phyloP scores from a whole-genome alignment of 2,888 invertebrate species.

The Branchipolynoe longqiensis region DNA sequence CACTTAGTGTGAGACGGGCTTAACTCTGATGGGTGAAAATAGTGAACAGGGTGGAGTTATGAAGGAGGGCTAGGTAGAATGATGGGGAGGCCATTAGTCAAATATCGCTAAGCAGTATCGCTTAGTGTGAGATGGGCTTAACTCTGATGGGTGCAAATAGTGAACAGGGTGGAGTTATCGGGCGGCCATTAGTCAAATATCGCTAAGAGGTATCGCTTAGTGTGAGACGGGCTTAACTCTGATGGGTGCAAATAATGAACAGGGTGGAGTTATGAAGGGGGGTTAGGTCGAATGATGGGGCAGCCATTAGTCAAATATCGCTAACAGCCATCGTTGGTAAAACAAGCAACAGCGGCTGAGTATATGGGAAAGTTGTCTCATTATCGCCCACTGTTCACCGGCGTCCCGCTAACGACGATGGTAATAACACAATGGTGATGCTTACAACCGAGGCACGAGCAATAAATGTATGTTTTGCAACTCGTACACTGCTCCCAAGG shows the following conservation, averaged over 20 bases:
- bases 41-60: neutral
- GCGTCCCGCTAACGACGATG: neutral
- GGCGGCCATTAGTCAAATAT: too few relatives aligned
- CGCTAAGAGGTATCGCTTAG: too few relatives aligned
- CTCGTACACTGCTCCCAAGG: too few relatives aligned
- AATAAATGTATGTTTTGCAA: too few relatives aligned
- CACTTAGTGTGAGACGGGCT: too few relatives aligned
- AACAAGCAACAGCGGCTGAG: neutral
- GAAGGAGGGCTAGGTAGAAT: neutral
- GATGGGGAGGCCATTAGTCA: neutral
- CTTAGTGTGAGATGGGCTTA: too few relatives aligned
- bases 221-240: too few relatives aligned
- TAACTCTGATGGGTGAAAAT: too few relatives aligned
- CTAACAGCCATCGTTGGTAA: neutral
- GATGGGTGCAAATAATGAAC: too few relatives aligned
- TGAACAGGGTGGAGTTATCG: too few relatives aligned
- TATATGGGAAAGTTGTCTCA: conserved; percentile 26
- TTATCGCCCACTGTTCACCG: neutral
- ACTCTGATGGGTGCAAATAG: too few relatives aligned
- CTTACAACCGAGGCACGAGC: too few relatives aligned
- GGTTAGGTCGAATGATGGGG: neutral
- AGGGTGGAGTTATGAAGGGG: neutral
- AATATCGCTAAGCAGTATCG: conserved; percentile 2
- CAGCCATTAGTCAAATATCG: neutral
- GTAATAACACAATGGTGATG: neutral